Base-by-base conservation (phyloP, 2,113 vertebrate genomes). In the Erythrocebus patas region DNA sequence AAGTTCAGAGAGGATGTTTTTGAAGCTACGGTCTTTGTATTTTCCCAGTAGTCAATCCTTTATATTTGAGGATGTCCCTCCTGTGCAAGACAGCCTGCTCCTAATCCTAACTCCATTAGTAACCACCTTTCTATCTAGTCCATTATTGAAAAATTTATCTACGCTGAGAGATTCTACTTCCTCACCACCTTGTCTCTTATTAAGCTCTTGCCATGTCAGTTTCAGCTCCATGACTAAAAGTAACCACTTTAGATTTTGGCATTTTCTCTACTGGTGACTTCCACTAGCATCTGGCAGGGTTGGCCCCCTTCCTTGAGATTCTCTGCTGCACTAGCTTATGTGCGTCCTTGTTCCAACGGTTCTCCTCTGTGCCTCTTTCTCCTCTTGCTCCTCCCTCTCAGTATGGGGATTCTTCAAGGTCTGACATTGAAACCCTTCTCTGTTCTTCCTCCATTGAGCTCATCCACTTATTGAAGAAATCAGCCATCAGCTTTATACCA, bases 281-380 rank as follows among this genome's bases (percentile, higher is more conserved):
- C 45, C 8, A 1, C 25, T 23, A 0, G 17, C 27, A 5, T 48
- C 84, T 1, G 0, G 40, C 18, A 3, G 1, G 0, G 14, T 38
- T 13, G 45, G 30, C 23, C 12, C 61, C 0, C 38, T 8, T 8
- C 55, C 72, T 79, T 16, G 18, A 66, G 11, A 9, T 0, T 22
- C 40, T 72, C 75, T 59, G 32, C 79, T 38, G 25, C 7, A 0
- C n/a, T 30, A 6, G 12, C 20, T 48, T 22, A 1, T 35, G 11
- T 11, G 57, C 30, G 3, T 43, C 75, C 68, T 8, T 23, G 25
- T 10, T 40, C 8, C 38, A 17, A 6, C 43, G 2, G 16, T 48
- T 64, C 6, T 64, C 80, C n/a, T 55, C 40, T 4, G 52, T 5
- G 0, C 22, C 61, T 79, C 20, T 59, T 30, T 55, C 88, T 95